A percentile compares a stretch with the other conserved stretches of the same genome.
phyloP scores from a whole-genome alignment of 1,140 invertebrate genomes.

The Achatina immaculata region DNA sequence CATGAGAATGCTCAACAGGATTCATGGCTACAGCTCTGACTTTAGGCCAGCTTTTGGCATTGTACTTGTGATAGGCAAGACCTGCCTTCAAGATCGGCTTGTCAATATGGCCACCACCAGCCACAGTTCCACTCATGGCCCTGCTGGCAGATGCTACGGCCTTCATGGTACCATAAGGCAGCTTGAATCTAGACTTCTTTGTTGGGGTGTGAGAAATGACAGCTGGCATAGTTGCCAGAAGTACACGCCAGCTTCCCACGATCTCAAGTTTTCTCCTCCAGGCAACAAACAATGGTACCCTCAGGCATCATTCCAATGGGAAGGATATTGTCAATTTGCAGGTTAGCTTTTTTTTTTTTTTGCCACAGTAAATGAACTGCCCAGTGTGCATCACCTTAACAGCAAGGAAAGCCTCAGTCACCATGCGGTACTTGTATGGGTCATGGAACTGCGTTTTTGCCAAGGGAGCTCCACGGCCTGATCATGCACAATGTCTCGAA shows the following conservation, averaged over 20 bases:
- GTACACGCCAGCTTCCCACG: too few relatives aligned
- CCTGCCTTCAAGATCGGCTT: conserved; percentile 99
- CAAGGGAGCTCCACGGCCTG: conserved; percentile 97
- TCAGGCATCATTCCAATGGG: conserved; percentile 98
- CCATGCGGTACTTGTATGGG: conserved; percentile 95
- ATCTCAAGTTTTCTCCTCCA: conserved; percentile 98
- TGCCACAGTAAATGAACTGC: conserved; percentile 99
- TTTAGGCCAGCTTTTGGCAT: conserved; percentile 99
- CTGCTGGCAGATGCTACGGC: conserved; percentile 96
- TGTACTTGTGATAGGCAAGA: conserved; percentile 99
- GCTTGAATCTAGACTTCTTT: conserved; percentile 89
- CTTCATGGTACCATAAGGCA: conserved; percentile 99
- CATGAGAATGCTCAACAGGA: conserved; percentile 98
- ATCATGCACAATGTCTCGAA: conserved; percentile 99
- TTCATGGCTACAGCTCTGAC: conserved; percentile 80
- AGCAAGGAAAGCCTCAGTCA: conserved; percentile 97
- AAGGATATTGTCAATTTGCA: conserved; percentile 96
- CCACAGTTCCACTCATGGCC: conserved; percentile 99
- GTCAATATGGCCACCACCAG: conserved; percentile 99
- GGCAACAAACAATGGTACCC: conserved; percentile 99
- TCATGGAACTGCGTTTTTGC: conserved; percentile 97
- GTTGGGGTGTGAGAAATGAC: conserved; percentile 98
- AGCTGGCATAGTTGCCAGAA: conserved; percentile 99
- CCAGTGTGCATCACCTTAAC: conserved; percentile 99
- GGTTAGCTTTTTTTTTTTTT: conserved; percentile 86